phyloP scores from a whole-genome alignment of 2,888 invertebrate species.

The Cryptocheilus praepositus region DNA sequence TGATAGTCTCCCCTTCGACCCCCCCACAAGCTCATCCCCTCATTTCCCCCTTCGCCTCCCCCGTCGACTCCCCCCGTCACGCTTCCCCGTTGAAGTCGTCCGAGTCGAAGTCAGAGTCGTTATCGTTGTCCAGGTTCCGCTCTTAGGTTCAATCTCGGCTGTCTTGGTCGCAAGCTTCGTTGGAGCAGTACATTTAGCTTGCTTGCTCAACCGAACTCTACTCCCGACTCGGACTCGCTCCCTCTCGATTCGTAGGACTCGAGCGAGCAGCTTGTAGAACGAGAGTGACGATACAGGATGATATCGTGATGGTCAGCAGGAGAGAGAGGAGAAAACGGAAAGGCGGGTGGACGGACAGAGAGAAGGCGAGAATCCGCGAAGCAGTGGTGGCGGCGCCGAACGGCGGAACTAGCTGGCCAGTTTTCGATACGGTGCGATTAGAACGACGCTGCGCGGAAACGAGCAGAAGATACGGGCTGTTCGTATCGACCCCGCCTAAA shows the following conservation, averaged over 20 bases:
- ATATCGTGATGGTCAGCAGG: conserved; percentile 27
- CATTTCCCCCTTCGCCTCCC: neutral
- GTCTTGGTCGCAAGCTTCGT: neutral
- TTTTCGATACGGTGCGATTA: conserved; percentile 54
- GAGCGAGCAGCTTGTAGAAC: conserved; percentile 18
- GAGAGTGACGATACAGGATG: conserved; percentile 37
- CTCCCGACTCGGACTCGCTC: neutral
- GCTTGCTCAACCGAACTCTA: neutral
- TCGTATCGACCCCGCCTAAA: conserved; percentile 72
- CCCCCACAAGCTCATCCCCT: conserved; percentile 6
- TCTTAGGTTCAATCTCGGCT: neutral
- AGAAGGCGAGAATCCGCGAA: conserved; percentile 30
- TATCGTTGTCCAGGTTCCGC: conserved; percentile 4
- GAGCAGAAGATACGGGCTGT: conserved; percentile 53
- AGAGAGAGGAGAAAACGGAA: conserved; percentile 6
- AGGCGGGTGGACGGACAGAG: conserved; percentile 14
- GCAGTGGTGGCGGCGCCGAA: conserved; percentile 41
- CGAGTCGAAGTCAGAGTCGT: no score
- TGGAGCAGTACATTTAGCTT: no score
- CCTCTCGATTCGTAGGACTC: conserved; percentile 33
- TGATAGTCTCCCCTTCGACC: conserved; percentile 13
- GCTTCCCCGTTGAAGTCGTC: conserved; percentile 28
- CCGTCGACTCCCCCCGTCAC: conserved; percentile 24
- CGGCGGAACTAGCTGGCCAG: conserved; percentile 40
- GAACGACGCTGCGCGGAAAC: conserved; percentile 61